Percentiles rank a stretch among this genome's conserved stretches.
Conservation (phyloP, 2,888 invertebrate genomes). For the Phengaris arion region DNA sequence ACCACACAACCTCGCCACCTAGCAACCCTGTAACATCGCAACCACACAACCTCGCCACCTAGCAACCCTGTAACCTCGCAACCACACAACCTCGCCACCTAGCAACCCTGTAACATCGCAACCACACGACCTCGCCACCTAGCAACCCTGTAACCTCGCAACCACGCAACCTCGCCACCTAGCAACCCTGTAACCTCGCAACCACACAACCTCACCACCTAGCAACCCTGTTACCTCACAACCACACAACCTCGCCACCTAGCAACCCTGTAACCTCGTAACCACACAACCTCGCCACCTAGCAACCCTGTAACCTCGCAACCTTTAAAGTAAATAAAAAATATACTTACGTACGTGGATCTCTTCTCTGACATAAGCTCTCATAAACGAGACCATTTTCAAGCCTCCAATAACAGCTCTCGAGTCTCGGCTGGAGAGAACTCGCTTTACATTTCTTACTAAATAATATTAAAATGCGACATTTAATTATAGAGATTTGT, state of each 20-base stretch:
- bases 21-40: not conserved
- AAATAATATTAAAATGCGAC: constrained; percentile 12
- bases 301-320: not conserved
- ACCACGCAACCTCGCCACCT: not conserved
- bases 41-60: not conserved
- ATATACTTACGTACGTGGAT: too few species aligned
- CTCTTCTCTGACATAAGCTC: not conserved
- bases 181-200: not conserved
- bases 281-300: not conserved
- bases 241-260: not conserved
- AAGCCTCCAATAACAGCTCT: not conserved
- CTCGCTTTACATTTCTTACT: not conserved
- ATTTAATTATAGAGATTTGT: constrained; percentile 14
- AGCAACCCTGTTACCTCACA: not conserved
- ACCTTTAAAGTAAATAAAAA: not conserved
- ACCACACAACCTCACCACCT: not conserved
- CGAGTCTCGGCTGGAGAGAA: not conserved
- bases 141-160: not conserved
- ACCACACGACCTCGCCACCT: not conserved
- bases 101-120: not conserved
- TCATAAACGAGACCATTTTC: not conserved
- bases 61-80: not conserved
- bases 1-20: not conserved
- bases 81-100: not conserved
- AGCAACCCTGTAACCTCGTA: too few species aligned